Conservation (phyloP, 2,113 vertebrate species). For the Monarcha castaneiventris region DNA sequence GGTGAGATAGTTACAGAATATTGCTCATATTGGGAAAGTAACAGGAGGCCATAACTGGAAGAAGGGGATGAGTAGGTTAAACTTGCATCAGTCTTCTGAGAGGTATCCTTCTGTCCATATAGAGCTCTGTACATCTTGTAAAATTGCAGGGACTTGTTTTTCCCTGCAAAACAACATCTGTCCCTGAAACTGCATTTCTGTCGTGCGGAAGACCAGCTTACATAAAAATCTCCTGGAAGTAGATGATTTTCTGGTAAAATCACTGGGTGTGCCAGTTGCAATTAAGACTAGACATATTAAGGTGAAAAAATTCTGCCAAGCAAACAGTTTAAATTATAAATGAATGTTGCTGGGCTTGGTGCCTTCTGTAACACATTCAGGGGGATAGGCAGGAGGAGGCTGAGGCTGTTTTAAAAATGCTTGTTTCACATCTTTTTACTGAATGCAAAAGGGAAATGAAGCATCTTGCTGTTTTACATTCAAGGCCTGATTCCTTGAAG, state of each 20-base stretch:
- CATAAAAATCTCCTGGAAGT: not conserved
- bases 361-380: not conserved
- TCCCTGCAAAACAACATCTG: not conserved
- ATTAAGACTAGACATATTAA: not conserved
- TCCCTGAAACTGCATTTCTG: not conserved
- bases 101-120: not conserved
- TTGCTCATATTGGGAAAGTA: not conserved
- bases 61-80: not conserved
- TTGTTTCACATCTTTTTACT: not conserved
- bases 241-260: not conserved
- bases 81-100: not conserved
- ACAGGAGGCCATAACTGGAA: not conserved
- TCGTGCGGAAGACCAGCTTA: not conserved
- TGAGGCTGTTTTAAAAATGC: not conserved
- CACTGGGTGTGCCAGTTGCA: not conserved
- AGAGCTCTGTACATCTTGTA: not conserved
- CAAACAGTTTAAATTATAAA: slow-evolving; percentile 35
- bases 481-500: not conserved
- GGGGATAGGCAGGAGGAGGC: not conserved
- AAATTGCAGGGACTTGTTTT: not conserved
- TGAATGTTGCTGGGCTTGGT: not conserved
- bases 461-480: not conserved
- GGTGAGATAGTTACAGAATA: not conserved
- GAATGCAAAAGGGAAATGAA: not conserved
- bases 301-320: slow-evolving; percentile 3